These are phyloP conservation scores for Podargus strigoides DNA, from an alignment of 2,797 vertebrate species.

Conservation along the genomic window DNA sequence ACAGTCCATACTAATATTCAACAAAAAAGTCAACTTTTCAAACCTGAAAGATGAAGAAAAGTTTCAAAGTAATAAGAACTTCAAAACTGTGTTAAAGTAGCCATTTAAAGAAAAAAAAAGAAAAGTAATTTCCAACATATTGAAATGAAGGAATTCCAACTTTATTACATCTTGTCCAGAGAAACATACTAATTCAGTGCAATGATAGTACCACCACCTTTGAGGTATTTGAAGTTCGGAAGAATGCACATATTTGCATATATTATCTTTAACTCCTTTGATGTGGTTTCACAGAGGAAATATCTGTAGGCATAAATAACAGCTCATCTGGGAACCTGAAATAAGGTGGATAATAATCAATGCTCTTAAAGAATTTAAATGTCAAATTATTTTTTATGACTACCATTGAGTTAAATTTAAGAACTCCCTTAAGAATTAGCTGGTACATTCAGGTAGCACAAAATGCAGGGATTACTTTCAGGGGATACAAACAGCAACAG, in stretches of 20 bases:
- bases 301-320: constrained; percentile 46
- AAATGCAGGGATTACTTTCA: neutral
- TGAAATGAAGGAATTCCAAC: neutral
- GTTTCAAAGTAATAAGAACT: neutral
- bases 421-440: neutral
- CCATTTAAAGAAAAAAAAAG: neutral
- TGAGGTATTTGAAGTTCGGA: neutral
- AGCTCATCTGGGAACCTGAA: neutral
- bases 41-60: neutral
- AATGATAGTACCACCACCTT: neutral
- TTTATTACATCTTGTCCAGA: neutral
- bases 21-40: neutral
- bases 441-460: neutral
- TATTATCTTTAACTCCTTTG: constrained; percentile 34
- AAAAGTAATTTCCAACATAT: neutral
- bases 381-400: constrained; percentile 9
- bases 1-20: neutral
- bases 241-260: constrained; percentile 21
- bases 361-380: constrained; percentile 13
- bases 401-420: neutral
- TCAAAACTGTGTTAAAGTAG: neutral
- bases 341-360: constrained; percentile 21
- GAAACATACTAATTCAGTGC: neutral
- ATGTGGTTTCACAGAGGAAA: constrained; percentile 38
- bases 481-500: neutral